Evolutionary conservation across 2,888 invertebrate genomes (phyloP).

Genomic region (Sussaba pulchella): DNA sequence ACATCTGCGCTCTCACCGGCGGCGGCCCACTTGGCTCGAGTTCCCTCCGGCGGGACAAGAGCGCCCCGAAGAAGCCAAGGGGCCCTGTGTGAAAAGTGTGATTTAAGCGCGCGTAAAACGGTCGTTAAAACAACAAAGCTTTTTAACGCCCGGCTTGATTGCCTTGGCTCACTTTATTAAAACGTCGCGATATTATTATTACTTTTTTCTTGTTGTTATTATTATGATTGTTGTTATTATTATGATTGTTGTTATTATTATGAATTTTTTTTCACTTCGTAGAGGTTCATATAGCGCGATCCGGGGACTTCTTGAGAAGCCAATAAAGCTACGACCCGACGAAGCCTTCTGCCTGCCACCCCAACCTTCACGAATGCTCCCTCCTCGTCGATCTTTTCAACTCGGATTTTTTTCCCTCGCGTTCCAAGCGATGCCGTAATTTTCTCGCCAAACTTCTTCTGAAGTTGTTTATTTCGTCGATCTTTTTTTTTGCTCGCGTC

Average conservation of each 20-base stretch:
- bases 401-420: slow-evolving; percentile 18
- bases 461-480: slow-evolving; percentile 1
- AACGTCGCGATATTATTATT: slow-evolving; percentile 80
- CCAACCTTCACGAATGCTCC: slow-evolving; percentile 53
- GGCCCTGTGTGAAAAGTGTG: slow-evolving; percentile 76
- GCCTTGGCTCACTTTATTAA: slow-evolving; percentile 83
- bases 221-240: slow-evolving; percentile 73
- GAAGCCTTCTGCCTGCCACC: slow-evolving; percentile 57
- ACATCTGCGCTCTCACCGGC: slow-evolving; percentile 25
- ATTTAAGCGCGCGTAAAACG: slow-evolving; percentile 83
- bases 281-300: not conserved
- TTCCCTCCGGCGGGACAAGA: slow-evolving; percentile 60
- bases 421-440: slow-evolving; percentile 42
- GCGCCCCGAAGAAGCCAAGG: slow-evolving; percentile 43
- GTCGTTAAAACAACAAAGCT: slow-evolving; percentile 83
- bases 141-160: slow-evolving; percentile 83
- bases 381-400: slow-evolving; percentile 52
- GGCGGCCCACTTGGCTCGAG: slow-evolving; percentile 57
- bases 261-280: not conserved
- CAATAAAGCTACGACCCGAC: slow-evolving; percentile 60
- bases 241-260: slow-evolving; percentile 56
- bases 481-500: slow-evolving; percentile 20
- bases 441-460: slow-evolving; percentile 46
- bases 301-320: slow-evolving; percentile 63
- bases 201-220: slow-evolving; percentile 66